These are phyloP conservation scores for Brevimyrus niger DNA, from an alignment of 2,113 vertebrate species.

Conservation along the genomic window DNA sequence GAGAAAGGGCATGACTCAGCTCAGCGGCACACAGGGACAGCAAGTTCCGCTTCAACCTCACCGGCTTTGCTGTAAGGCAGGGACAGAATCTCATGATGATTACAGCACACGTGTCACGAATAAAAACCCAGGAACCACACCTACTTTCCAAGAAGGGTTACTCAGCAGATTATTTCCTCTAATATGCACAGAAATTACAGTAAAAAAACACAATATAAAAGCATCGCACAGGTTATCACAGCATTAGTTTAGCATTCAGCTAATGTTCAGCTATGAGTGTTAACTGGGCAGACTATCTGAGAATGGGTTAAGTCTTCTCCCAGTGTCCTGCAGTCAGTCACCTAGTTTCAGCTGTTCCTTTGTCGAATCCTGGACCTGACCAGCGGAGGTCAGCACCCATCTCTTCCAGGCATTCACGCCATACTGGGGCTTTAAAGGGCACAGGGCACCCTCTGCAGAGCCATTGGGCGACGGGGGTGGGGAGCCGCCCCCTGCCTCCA, in stretches of 20 bases:
- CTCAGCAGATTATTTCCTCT: not conserved
- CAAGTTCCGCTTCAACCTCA: conserved; percentile 75
- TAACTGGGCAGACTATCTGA: not conserved
- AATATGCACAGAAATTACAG: not conserved
- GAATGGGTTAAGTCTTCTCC: not conserved
- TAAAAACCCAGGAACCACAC: not conserved
- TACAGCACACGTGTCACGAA: not conserved
- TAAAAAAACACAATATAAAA: not conserved
- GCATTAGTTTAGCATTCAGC: not conserved
- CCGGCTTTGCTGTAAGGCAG: conserved; percentile 58
- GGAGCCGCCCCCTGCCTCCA: conserved; percentile 57
- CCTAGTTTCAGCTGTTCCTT: conserved; percentile 66
- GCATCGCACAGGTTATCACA: not conserved
- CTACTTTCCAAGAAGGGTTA: not conserved
- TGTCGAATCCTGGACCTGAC: conserved; percentile 56
- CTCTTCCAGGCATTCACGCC: conserved; percentile 90
- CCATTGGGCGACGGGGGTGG: conserved; percentile 51
- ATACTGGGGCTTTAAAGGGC: conserved; percentile 78
- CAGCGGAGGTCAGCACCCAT: conserved; percentile 70
- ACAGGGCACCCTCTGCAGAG: conserved; percentile 56
- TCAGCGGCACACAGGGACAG: conserved; percentile 71
- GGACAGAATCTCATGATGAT: not conserved
- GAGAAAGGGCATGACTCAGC: conserved; percentile 72
- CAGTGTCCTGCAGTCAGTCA: conserved; percentile 27
- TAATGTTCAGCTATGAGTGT: not conserved